Base-by-base conservation (phyloP, 2,797 vertebrate genomes). In the Lateolabrax maculatus region DNA sequence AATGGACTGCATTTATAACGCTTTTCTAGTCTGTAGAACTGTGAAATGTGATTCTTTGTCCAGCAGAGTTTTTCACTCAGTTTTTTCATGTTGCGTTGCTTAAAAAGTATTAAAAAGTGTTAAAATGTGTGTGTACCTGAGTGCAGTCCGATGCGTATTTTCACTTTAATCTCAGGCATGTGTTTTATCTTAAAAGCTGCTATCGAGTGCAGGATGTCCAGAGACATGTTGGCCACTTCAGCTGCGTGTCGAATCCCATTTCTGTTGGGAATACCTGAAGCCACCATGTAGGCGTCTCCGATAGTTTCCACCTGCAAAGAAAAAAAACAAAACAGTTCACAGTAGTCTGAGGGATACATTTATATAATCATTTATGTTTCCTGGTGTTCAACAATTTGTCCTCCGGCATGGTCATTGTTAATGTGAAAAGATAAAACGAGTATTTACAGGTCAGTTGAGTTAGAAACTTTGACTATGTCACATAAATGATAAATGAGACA, bases 261-360 rank as follows among this genome's bases (percentile, higher is more conserved):
- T 60, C 95, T 93, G 83, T 96, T 97, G 0, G 97, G 97, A 53
- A 98, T 86, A 1, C 97, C 97, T 0, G 97, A 97, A 1, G 97
- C 96, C 80, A 97, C 96, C 97, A 97, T 97, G 82, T 97, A 97
- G 63, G 97, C 97, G 0, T 97, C 97, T 1, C 96, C 97, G 0
- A 97, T 97, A 0, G 97, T 97, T 88, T 98, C 97, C 41, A 98
- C 97, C 96, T 93, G 63, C 0, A 60, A 8, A 62, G 7, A 60
- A 46, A 34, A 43, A 15, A 52, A 8, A 55, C 34, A 37, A 9
- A 55, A 21, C 16, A 27, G 11, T 10, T 21, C 1, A 57, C 1
- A 31, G 10, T 4, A 13, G 21, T 18, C 3, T 37, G 36, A 25
- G 5, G 9, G 31, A 49, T 3, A 58, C n/a, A 29, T 16, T 46